A percentile compares a stretch with the other conserved stretches of the same genome.
These are phyloP conservation scores for Otolemur garnettii DNA, from an alignment of 2,113 vertebrate genomes.

Conservation along the genomic window DNA sequence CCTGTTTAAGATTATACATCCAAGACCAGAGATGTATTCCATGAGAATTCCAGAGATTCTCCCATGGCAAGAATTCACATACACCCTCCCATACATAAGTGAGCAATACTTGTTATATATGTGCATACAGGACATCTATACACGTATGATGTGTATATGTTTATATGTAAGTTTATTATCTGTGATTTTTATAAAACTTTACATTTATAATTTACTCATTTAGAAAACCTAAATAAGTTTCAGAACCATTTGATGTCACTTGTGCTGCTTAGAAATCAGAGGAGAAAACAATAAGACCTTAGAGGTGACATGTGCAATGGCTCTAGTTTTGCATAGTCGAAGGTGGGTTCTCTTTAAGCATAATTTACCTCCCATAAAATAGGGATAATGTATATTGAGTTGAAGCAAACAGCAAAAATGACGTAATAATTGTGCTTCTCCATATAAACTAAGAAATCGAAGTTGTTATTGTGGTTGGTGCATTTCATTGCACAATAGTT, in stretches of 20 bases:
- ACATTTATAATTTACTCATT: not conserved
- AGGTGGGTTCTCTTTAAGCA: not conserved
- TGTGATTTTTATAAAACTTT: not conserved
- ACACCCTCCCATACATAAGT: not conserved
- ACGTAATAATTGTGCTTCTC: not conserved
- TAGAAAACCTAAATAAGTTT: not conserved
- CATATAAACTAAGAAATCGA: not conserved
- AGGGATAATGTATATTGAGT: not conserved
- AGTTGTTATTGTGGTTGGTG: not conserved
- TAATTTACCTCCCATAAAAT: not conserved
- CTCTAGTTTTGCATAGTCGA: not conserved
- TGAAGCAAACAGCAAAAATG: not conserved
- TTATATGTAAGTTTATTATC: not conserved
- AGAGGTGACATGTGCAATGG: not conserved
- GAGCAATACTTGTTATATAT: not conserved
- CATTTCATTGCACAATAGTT: not conserved
- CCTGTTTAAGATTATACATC: not conserved
- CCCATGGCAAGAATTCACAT: not conserved
- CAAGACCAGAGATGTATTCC: not conserved
- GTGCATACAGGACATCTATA: not conserved
- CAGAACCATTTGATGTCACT: not conserved
- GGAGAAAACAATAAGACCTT: not conserved
- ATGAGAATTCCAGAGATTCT: not conserved
- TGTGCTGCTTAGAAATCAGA: not conserved
- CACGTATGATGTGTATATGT: not conserved